Evolutionary conservation across 2,888 invertebrate species (phyloP).

Genomic region (Gryllus longicercus): DNA sequence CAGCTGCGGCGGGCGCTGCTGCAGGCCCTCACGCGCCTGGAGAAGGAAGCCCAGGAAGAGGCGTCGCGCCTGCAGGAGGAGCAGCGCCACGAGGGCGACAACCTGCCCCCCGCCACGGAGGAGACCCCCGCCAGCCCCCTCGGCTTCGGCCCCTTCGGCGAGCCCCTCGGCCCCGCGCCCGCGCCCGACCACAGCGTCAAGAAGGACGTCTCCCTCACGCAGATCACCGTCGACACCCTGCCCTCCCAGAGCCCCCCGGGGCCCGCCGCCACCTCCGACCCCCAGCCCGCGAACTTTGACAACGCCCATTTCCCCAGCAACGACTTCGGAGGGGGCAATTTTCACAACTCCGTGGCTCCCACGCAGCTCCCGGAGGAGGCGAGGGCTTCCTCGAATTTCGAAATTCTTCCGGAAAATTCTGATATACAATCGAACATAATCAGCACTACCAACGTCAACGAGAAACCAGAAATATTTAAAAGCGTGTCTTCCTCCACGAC

Average conservation of each 20-base stretch:
- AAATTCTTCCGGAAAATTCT: conserved; percentile 45
- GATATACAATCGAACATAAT: conserved; percentile 56
- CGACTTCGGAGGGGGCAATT: background rate
- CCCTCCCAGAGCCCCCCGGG: background rate
- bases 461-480: background rate
- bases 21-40: conserved; percentile 71
- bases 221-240: background rate
- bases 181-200: conserved; percentile 38
- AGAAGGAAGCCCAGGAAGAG: conserved; percentile 53
- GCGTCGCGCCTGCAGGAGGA: background rate
- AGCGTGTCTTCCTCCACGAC: background rate
- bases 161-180: conserved; percentile 46
- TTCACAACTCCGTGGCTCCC: too few species aligned
- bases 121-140: conserved; percentile 43
- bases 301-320: background rate
- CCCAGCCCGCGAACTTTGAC: conserved; percentile 37
- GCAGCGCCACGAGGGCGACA: background rate
- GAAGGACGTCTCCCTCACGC: conserved; percentile 18
- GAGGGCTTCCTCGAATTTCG: conserved; percentile 45
- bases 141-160: background rate
- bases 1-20: conserved; percentile 71
- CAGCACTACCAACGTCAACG: conserved; percentile 48
- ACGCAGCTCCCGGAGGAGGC: conserved; percentile 27
- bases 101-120: conserved; percentile 27
- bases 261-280: conserved; percentile 26